Conservation (phyloP, 2,113 vertebrate genomes). For the Megaceryle maxima region DNA sequence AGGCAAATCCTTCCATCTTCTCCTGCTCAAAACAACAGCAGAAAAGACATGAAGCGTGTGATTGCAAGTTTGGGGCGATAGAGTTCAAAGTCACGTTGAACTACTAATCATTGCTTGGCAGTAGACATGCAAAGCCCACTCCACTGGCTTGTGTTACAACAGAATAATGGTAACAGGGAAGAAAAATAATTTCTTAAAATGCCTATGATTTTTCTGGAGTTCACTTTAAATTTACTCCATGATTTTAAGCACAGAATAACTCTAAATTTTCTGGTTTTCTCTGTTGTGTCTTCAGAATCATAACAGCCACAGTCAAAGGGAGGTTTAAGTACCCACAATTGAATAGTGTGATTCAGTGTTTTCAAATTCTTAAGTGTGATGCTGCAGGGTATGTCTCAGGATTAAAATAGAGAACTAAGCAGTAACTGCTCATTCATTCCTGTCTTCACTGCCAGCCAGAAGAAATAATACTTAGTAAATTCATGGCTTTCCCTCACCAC, state of each 20-base stretch:
- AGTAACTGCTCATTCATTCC: slow-evolving; percentile 8
- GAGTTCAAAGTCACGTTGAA: not conserved
- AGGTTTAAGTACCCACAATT: not conserved
- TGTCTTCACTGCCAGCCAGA: not conserved
- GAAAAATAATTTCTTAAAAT: not conserved
- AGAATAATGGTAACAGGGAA: not conserved
- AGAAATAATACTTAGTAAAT: not conserved
- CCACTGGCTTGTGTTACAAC: not conserved
- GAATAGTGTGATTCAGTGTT: not conserved
- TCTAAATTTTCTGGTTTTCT: not conserved
- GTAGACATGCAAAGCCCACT: not conserved
- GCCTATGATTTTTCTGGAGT: not conserved
- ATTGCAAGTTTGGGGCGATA: not conserved
- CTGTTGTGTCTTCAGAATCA: not conserved
- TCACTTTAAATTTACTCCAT: not conserved
- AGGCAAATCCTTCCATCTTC: not conserved
- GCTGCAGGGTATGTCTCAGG: not conserved
- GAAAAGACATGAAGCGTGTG: not conserved
- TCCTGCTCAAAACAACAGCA: not conserved
- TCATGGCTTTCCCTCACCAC: not conserved
- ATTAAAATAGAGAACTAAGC: not conserved
- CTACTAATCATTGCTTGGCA: not conserved
- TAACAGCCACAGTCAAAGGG: not conserved
- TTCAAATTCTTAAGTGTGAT: not conserved
- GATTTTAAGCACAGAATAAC: not conserved